Evolutionary conservation across 2,888 invertebrate genomes (phyloP).

Genomic region (Brachylomia viminalis): DNA sequence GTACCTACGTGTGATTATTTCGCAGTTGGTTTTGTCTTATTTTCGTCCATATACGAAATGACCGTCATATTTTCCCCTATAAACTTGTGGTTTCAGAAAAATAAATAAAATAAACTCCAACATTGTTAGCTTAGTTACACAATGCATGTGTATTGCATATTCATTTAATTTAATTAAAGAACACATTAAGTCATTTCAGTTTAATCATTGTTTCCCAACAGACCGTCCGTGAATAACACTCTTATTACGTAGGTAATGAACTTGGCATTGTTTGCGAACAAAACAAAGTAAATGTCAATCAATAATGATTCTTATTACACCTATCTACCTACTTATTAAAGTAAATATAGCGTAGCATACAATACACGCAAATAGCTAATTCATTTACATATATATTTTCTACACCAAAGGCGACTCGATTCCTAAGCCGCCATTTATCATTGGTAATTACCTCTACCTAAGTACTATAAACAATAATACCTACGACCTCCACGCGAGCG

Average conservation of each 20-base stretch:
- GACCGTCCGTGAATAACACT: slow-evolving; percentile 21
- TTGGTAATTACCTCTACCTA: neutral
- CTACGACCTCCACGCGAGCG: neutral
- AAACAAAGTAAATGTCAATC: slow-evolving; percentile 26
- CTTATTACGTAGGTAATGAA: slow-evolving; percentile 11
- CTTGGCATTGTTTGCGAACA: slow-evolving; percentile 37
- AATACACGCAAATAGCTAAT: neutral
- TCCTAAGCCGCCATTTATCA: neutral
- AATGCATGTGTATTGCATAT: slow-evolving; percentile 4
- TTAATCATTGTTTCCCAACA: slow-evolving; percentile 31
- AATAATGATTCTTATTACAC: slow-evolving; percentile 6
- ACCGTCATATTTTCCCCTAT: neutral
- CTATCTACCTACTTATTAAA: neutral
- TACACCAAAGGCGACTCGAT: neutral
- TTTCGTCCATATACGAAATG: neutral
- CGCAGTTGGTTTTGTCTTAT: neutral
- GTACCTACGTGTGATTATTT: neutral
- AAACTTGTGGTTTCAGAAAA: slow-evolving; percentile 1
- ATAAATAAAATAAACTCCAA: neutral
- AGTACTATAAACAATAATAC: neutral
- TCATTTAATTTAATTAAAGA: slow-evolving; percentile 9
- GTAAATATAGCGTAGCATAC: slow-evolving; percentile 23
- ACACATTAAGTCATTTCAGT: slow-evolving; percentile 11
- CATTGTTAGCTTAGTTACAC: neutral
- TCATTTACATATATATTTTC: slow-evolving; percentile 16